Conservation (phyloP, 2,113 vertebrate genomes). For the Tachuris rubrigastra region DNA sequence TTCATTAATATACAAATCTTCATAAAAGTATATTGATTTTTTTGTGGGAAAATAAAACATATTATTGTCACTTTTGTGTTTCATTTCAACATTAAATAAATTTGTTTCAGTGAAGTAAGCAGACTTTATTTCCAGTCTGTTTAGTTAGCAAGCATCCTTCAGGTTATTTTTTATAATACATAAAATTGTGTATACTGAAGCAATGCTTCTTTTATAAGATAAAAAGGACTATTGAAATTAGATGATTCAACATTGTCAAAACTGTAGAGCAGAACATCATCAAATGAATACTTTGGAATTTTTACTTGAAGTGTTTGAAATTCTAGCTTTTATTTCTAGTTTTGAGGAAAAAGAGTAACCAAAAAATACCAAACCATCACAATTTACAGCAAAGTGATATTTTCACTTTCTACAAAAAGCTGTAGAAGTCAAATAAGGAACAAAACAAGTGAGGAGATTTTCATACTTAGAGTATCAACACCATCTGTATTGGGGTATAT, state of each 20-base stretch:
- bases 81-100: neutral
- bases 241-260: neutral
- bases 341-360: neutral
- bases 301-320: neutral
- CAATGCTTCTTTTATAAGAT: neutral
- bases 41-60: neutral
- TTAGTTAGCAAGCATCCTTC: neutral
- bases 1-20: neutral
- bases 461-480: neutral
- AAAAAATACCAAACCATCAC: neutral
- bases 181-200: neutral
- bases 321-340: neutral
- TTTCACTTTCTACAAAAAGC: neutral
- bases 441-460: neutral
- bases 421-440: neutral
- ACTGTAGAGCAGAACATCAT: neutral
- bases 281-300: neutral
- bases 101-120: neutral
- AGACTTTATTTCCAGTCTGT: neutral
- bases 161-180: neutral
- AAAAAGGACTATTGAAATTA: neutral
- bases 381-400: fast-evolving
- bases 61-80: neutral
- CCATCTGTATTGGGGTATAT: neutral
- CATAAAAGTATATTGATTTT: fast-evolving